Percentiles rank a stretch among this genome's conserved stretches.
Evolutionary conservation across 1,140 invertebrate genomes (phyloP).

Genomic region (Brachionus manjavacas): DNA sequence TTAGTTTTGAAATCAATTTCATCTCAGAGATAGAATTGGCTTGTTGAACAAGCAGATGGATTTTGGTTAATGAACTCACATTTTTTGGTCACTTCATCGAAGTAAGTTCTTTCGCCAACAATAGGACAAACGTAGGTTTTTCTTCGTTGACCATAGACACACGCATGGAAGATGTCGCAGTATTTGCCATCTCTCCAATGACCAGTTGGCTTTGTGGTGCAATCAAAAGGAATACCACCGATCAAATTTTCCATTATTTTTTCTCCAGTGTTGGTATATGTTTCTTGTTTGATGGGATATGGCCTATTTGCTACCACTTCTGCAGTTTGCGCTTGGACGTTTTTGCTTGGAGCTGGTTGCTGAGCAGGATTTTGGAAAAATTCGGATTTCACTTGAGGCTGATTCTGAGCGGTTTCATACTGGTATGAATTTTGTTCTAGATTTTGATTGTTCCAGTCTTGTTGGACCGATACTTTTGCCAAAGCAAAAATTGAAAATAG

Average conservation of each 20-base stretch:
- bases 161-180: constrained; percentile 40
- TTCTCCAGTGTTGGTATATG: constrained; percentile 25
- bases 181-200: constrained; percentile 27
- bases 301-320: not conserved
- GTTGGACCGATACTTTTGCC: not conserved
- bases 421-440: not conserved
- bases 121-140: not conserved
- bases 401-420: not conserved
- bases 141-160: constrained; percentile 21
- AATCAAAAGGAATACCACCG: constrained; percentile 40
- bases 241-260: constrained; percentile 35
- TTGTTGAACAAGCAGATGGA: not conserved
- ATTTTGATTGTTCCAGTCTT: constrained; percentile 28
- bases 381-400: not conserved
- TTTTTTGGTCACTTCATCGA: constrained; percentile 16
- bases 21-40: not conserved
- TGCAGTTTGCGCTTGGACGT: not conserved
- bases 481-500: not conserved
- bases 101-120: constrained; percentile 38
- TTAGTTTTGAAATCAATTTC: too few species aligned
- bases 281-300: not conserved
- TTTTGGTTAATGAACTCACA: constrained; percentile 14
- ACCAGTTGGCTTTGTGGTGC: not conserved
- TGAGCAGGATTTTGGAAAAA: not conserved
- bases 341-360: not conserved